Conservation (phyloP, 2,888 invertebrate genomes). For the Temnothorax rugatulus region DNA sequence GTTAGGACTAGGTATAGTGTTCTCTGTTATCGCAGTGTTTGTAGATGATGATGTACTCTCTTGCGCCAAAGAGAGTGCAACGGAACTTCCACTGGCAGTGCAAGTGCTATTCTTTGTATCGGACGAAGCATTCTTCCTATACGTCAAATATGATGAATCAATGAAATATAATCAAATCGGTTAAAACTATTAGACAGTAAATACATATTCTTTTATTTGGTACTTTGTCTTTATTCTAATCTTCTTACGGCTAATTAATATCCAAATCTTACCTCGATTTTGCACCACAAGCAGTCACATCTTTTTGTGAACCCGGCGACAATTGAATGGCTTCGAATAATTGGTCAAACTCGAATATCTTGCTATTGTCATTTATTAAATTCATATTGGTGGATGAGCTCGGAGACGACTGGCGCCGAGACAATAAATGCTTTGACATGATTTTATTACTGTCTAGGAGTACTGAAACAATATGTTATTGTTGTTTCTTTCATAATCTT, state of each 20-base stretch:
- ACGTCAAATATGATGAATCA: slow-evolving; percentile 11
- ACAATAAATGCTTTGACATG: slow-evolving; percentile 77
- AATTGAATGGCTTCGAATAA: slow-evolving; percentile 79
- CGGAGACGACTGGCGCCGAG: slow-evolving; percentile 79
- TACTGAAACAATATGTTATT: slow-evolving; percentile 70
- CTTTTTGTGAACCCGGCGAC: slow-evolving; percentile 75
- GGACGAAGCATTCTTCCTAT: slow-evolving; percentile 75
- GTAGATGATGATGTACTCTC: slow-evolving; percentile 73
- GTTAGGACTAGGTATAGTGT: slow-evolving; percentile 77
- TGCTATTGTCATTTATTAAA: slow-evolving; percentile 71
- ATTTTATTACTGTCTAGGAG: slow-evolving; percentile 79
- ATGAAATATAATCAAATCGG: slow-evolving; percentile 1
- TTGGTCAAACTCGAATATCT: slow-evolving; percentile 79
- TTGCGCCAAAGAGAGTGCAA: slow-evolving; percentile 70
- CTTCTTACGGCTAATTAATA: background rate
- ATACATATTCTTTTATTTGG: background rate
- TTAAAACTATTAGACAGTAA: slow-evolving; percentile 19
- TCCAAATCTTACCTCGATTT: slow-evolving; percentile 75
- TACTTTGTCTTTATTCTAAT: slow-evolving; percentile 20
- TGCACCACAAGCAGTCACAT: slow-evolving; percentile 70
- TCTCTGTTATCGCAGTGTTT: slow-evolving; percentile 64
- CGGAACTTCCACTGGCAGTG: slow-evolving; percentile 69
- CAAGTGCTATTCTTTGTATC: slow-evolving; percentile 68
- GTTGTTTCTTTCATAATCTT: background rate
- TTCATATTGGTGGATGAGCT: slow-evolving; percentile 73